Evolutionary conservation across 2,113 vertebrate genomes (phyloP), one percentile per base, ranked within the genome.

Genomic region (Gymnobelideus leadbeateri): DNA sequence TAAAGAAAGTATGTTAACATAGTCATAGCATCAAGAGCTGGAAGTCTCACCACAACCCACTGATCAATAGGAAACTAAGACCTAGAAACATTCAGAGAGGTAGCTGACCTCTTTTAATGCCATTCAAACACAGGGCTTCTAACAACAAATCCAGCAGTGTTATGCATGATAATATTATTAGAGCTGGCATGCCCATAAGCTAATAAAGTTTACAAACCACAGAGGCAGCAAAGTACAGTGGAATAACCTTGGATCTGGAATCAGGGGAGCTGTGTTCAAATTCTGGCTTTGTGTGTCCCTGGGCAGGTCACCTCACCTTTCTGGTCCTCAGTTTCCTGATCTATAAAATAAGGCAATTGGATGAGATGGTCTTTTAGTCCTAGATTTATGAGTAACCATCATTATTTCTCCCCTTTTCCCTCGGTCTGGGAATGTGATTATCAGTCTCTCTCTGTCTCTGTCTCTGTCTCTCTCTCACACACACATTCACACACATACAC

Each of bases 21-120:
- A 57, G 6, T 9, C 55, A 28, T 31, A 12, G 10, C 57, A 61
- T 31, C 57, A 61, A 61, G 57, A 61, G 57, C 7, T 61, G 57
- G 28, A 61, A 61, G 57, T 31, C 28, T 61, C 57, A 31, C 57
- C 12, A 61, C 57, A 94, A 37, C 21, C 54, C 49, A 0, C 89
- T 94, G 43, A 92, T 14, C 93, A 68, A 91, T 14, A n/a, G 89
- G 43, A 95, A 92, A 91, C 0, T 8, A 26, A 96, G 89, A 89
- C 53, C 54, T 43, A 61, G 89, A 96, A 52, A 94, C 77, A 50
- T 47, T 46, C 93, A 95, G 55, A 28, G 57, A 61, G 8, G 28
- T 61, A 31, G 57, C 57, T 31, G 57, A 28, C 57, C 26, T 61
- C 28, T 31, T 10, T 61, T 5, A 26, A 61, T 28, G 26, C 57